Base-by-base conservation (phyloP, 2,888 invertebrate species). In the Subacronicta megacephala region DNA sequence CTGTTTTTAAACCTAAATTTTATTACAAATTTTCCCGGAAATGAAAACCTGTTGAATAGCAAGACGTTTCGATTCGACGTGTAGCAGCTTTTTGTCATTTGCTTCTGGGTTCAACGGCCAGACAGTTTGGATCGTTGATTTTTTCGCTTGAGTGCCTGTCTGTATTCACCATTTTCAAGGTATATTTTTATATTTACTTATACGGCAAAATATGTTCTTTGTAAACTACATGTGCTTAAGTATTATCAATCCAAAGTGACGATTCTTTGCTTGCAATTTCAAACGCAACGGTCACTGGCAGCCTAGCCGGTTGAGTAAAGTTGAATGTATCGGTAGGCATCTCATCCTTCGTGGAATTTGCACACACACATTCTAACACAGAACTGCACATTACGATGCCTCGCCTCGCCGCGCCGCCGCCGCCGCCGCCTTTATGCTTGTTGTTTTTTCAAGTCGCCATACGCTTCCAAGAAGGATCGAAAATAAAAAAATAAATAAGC, bases 331-430 rank as follows among this genome's bases (percentile, higher is more conserved):
- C 82, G 82, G 82, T 83, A 79, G 81, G 85, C 86, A 86, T 85
- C 84, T 84, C 83, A 85, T 87, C 90, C 91, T 92, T 92, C 92
- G 84, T 82, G 88, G 92, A 92, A 92, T 90, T 92, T 83, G 85
- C 88, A 90, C 91, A 83, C 90, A 90, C 90, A 89, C 88, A 86
- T 80, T 80, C 79, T 81, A 79, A 78, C 54, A 55, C 50, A 72
- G 70, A 77, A 81, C 77, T 82, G 80, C 80, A 84, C 78, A 72
- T 80, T 72, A 70, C 75, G 68, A 62, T 68, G 70, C 74, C 69
- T 78, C 70, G 77, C 76, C 65, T 62, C 31, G 59, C 36, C 46
- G 16, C n/a, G 31, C 26, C 26, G 70, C 73, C 70, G 78, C 79
- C 71, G 59, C 36, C 51, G 37, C 29, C 56, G 54, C 59, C 78